These are phyloP conservation scores for Nannospalax galili DNA, from an alignment of 2,113 vertebrate genomes.

Conservation along the genomic window DNA sequence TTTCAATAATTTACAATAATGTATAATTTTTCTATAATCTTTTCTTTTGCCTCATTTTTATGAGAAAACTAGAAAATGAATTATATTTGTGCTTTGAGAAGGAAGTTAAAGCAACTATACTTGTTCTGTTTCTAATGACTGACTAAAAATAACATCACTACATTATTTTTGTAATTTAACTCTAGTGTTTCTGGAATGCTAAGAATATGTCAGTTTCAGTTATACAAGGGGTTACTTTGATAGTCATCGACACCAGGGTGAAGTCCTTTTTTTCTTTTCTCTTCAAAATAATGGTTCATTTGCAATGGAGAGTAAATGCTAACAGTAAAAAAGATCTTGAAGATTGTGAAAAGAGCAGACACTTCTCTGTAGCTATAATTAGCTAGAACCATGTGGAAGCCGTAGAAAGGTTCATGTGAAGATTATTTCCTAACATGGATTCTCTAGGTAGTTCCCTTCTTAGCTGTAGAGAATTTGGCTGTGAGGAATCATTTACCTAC, in stretches of 20 bases:
- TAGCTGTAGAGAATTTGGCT: background rate
- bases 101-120: background rate
- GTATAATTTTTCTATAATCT: background rate
- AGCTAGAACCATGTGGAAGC: background rate
- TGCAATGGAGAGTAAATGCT: background rate
- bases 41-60: background rate
- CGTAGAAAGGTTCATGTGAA: background rate
- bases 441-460: background rate
- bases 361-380: background rate
- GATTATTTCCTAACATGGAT: background rate
- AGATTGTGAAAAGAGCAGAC: background rate
- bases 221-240: background rate
- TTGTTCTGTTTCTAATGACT: background rate
- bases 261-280: background rate
- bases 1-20: background rate
- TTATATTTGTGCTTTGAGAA: background rate
- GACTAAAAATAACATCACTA: background rate
- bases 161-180: background rate
- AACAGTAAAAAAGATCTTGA: background rate
- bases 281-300: background rate
- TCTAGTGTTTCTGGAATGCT: background rate
- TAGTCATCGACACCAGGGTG: background rate
- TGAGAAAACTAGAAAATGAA: background rate
- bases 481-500: background rate
- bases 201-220: background rate